These are phyloP conservation scores for Xiphophorus maculatus DNA, from an alignment of 2,113 vertebrate species.

Conservation along the genomic window DNA sequence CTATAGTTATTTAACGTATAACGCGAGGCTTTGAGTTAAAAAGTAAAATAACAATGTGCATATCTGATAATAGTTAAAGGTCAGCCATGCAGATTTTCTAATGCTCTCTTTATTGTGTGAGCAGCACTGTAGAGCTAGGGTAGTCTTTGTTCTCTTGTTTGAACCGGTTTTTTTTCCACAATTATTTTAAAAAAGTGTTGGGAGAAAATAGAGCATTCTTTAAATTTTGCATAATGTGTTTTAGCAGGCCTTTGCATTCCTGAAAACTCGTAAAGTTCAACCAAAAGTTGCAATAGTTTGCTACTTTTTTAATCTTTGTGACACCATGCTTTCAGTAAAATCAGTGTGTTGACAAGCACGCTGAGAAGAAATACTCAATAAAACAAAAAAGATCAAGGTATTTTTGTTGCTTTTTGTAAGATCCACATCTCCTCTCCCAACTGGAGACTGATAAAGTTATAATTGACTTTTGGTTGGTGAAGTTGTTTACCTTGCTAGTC, in stretches of 20 bases:
- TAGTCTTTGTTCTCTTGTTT: conserved; percentile 25
- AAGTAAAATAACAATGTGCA: conserved; percentile 21
- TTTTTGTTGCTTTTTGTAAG: conserved; percentile 62
- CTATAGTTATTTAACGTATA: conserved; percentile 5
- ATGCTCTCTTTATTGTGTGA: conserved; percentile 4
- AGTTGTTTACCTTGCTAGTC: conserved; percentile 78
- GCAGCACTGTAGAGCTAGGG: not conserved
- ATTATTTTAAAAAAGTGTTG: conserved; percentile 18
- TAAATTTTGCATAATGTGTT: conserved; percentile 10
- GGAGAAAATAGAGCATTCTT: not conserved
- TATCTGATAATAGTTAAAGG: not conserved
- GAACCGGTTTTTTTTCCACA: not conserved
- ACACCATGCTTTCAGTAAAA: conserved; percentile 61
- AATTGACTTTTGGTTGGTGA: conserved; percentile 78
- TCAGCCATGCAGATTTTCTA: not conserved
- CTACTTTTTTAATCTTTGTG: conserved; percentile 57
- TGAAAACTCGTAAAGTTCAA: conserved; percentile 37
- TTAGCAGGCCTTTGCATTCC: conserved; percentile 33
- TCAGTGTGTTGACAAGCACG: conserved; percentile 73
- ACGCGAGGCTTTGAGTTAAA: not conserved
- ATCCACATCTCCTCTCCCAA: conserved; percentile 51
- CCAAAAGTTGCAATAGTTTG: conserved; percentile 50
- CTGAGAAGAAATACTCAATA: conserved; percentile 65
- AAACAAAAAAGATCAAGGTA: conserved; percentile 76
- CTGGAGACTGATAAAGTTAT: conserved; percentile 77